Evolutionary conservation across 2,113 vertebrate genomes (phyloP).

Genomic region (Taxidea taxus): DNA sequence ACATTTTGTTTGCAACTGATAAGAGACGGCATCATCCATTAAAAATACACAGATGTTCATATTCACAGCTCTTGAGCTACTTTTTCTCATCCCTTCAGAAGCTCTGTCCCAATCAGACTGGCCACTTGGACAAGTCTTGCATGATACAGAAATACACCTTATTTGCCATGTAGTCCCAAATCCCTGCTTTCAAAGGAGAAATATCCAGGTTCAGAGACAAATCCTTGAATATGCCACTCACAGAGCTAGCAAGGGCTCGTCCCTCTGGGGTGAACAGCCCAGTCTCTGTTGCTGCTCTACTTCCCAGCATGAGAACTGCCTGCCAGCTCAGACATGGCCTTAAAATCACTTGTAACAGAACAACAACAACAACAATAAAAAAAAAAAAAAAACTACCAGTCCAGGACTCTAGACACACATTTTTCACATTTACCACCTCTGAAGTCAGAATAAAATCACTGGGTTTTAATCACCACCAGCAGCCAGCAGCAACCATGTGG

Average conservation of each 20-base stretch:
- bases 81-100: background rate
- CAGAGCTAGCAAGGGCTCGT: rapidly evolving
- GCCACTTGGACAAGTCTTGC: background rate
- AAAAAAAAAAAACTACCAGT: background rate
- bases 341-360: background rate
- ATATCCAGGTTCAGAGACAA: background rate
- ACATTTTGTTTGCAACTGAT: background rate
- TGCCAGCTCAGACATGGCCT: background rate
- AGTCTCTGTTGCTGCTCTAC: background rate
- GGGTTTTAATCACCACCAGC: background rate
- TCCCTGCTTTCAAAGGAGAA: background rate
- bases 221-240: background rate
- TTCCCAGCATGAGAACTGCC: background rate
- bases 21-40: background rate
- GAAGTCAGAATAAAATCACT: background rate
- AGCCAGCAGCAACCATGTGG: background rate
- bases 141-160: background rate
- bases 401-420: background rate
- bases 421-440: background rate
- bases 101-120: background rate
- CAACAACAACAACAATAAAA: background rate
- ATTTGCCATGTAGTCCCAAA: background rate
- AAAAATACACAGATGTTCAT: background rate
- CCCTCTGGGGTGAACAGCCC: rapidly evolving
- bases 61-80: background rate